Conservation (phyloP, 2,888 invertebrate genomes). For the Thymelicus acteon region DNA sequence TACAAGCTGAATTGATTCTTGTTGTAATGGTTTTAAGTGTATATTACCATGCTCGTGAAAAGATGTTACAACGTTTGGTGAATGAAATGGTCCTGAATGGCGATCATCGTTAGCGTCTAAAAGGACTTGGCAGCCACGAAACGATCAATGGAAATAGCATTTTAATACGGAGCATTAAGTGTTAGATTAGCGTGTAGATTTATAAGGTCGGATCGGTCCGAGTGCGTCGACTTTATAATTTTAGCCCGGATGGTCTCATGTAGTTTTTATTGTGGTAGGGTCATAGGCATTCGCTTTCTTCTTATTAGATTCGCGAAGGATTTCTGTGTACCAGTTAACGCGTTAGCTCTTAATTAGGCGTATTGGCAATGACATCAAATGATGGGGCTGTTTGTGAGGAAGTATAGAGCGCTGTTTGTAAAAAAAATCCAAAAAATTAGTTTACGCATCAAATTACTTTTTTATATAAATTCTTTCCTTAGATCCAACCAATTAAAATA, state of each 20-base stretch:
- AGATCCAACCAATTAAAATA: too few species aligned
- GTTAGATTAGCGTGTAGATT: slow-evolving; percentile 51
- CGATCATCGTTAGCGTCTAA: slow-evolving; percentile 54
- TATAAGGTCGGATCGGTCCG: slow-evolving; percentile 62
- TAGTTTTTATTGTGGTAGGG: slow-evolving; percentile 82
- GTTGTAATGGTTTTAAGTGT: slow-evolving; percentile 42
- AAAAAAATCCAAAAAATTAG: slow-evolving; percentile 29
- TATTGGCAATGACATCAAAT: slow-evolving; percentile 51
- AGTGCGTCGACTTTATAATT: slow-evolving; percentile 80
- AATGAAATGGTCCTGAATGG: slow-evolving; percentile 64
- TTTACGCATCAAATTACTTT: background rate
- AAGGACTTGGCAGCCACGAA: slow-evolving; percentile 54
- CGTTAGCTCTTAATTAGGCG: slow-evolving; percentile 47
- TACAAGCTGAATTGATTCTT: slow-evolving; percentile 51
- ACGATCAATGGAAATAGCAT: slow-evolving; percentile 43
- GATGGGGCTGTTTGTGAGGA: slow-evolving; percentile 2
- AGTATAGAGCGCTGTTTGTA: background rate
- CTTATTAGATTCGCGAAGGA: slow-evolving; percentile 63
- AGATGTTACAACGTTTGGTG: slow-evolving; percentile 53
- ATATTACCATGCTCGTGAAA: slow-evolving; percentile 31
- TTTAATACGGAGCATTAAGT: slow-evolving; percentile 46
- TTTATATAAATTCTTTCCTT: too few species aligned
- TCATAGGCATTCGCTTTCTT: slow-evolving; percentile 69
- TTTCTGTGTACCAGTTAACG: slow-evolving; percentile 54
- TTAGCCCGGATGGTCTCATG: slow-evolving; percentile 80